phyloP scores from a whole-genome alignment of 2,888 invertebrate genomes.

The Drosophila mimica region DNA sequence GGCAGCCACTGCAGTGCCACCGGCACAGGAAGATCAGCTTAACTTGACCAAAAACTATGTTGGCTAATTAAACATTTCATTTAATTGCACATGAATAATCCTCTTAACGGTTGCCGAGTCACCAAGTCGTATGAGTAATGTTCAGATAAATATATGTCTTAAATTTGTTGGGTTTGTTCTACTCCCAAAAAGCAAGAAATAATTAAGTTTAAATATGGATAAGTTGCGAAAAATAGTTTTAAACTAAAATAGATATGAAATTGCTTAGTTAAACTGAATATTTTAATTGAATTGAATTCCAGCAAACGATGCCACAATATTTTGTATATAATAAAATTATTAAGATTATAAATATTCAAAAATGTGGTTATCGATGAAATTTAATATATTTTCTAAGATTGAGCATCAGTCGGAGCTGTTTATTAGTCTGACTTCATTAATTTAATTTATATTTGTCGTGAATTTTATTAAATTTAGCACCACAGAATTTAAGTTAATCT shows the following conservation, averaged over 20 bases:
- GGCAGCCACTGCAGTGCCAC: constrained; percentile 59
- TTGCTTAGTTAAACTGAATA: too few relatives aligned
- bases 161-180: too few relatives aligned
- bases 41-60: constrained; percentile 82
- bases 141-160: neutral
- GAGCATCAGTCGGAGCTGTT: neutral
- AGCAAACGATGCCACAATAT: neutral
- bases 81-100: neutral
- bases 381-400: neutral
- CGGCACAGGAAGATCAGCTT: constrained; percentile 81
- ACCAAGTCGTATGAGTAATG: neutral
- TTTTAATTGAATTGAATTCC: neutral
- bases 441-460: neutral
- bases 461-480: neutral
- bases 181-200: too few relatives aligned
- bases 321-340: neutral
- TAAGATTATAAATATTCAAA: neutral
- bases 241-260: too few relatives aligned
- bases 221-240: too few relatives aligned
- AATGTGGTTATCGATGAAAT: neutral
- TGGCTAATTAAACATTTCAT: constrained; percentile 34
- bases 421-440: neutral
- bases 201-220: too few relatives aligned
- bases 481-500: constrained; percentile 28
- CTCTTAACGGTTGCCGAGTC: neutral